These are phyloP conservation scores for Motacilla tschutschensis DNA, from an alignment of 2,113 vertebrate genomes.

Conservation along the genomic window DNA sequence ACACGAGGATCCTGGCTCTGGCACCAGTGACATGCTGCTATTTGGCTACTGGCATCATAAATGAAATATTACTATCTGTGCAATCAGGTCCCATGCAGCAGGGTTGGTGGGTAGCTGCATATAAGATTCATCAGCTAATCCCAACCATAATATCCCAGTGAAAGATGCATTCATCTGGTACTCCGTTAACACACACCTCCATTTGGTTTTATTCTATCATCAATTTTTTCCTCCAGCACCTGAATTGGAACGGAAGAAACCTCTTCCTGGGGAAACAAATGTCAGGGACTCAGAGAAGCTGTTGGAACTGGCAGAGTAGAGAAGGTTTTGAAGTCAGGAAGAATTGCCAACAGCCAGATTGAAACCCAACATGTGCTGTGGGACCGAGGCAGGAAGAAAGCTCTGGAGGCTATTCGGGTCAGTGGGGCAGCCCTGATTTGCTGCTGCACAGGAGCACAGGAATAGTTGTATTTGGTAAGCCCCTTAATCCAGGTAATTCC, in stretches of 20 bases:
- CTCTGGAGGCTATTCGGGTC: not conserved
- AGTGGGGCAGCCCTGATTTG: not conserved
- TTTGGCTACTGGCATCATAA: not conserved
- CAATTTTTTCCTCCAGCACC: not conserved
- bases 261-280: not conserved
- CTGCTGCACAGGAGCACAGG: not conserved
- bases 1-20: not conserved
- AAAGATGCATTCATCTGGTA: not conserved
- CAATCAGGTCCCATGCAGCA: not conserved
- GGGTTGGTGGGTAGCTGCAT: not conserved
- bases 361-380: accelerated
- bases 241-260: not conserved
- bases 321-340: not conserved
- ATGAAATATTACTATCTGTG: not conserved
- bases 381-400: not conserved
- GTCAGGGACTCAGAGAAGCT: not conserved
- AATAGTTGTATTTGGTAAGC: not conserved
- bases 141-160: not conserved
- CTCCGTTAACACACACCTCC: not conserved
- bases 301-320: not conserved
- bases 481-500: not conserved
- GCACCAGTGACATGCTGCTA: not conserved
- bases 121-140: not conserved
- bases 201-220: not conserved
- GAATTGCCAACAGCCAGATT: not conserved